Conservation (phyloP, 2,113 vertebrate species). For the Corythornis madagascariensis region DNA sequence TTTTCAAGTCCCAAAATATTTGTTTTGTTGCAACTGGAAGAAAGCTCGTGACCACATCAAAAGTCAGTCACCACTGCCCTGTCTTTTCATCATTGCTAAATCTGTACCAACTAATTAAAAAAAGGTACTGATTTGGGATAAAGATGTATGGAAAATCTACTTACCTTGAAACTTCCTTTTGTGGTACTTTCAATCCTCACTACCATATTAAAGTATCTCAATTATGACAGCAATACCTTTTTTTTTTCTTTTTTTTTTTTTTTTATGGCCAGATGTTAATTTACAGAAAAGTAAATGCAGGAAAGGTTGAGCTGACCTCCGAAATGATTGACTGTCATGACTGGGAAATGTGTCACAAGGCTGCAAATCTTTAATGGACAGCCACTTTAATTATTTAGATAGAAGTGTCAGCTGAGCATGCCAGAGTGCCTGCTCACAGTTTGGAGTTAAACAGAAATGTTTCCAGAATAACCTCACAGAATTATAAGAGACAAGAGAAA, state of each 20-base stretch:
- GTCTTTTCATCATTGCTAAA: background rate
- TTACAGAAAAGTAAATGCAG: conserved; percentile 45
- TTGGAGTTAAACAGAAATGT: background rate
- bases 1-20: background rate
- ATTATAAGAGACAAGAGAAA: background rate
- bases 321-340: conserved; percentile 29
- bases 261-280: conserved; percentile 43
- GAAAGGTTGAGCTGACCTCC: conserved; percentile 8
- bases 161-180: conserved; percentile 10
- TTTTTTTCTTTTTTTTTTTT: conserved; percentile 28
- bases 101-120: background rate
- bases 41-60: background rate
- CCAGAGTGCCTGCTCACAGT: background rate
- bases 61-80: background rate
- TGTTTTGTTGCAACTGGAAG: background rate
- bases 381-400: conserved; percentile 24
- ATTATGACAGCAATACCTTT: background rate
- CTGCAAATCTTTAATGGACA: conserved; percentile 18
- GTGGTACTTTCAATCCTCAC: background rate
- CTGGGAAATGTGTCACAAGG: conserved; percentile 13
- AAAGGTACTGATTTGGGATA: background rate
- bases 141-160: background rate
- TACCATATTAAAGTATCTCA: background rate
- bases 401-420: background rate
- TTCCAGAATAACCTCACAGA: background rate